Evolutionary conservation across 2,113 vertebrate genomes (phyloP).

Genomic region (Triplophysa dalaica): DNA sequence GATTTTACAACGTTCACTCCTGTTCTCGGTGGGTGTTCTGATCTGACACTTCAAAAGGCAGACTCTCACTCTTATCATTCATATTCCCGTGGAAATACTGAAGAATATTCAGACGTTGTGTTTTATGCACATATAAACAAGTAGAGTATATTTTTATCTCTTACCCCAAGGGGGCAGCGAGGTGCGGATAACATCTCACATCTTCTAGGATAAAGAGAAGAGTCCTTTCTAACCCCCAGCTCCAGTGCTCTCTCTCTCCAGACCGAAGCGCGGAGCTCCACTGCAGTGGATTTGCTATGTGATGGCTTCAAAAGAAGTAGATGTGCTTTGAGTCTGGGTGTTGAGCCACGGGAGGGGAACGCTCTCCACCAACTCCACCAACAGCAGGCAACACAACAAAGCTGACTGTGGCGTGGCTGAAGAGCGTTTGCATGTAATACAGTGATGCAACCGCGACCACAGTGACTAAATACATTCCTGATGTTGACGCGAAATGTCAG

Average conservation of each 20-base stretch:
- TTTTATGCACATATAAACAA: background rate
- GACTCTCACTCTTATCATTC: conserved; percentile 7
- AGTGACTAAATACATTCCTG: background rate
- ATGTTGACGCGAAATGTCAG: background rate
- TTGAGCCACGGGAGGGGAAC: conserved; percentile 6
- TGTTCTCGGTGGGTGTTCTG: background rate
- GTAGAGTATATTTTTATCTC: background rate
- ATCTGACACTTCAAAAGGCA: background rate
- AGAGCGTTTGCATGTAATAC: background rate
- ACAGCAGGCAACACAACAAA: conserved; percentile 23
- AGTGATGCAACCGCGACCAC: background rate
- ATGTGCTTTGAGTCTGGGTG: conserved; percentile 36
- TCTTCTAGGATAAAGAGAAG: conserved; percentile 14
- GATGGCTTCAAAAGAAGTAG: conserved; percentile 40
- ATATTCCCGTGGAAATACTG: background rate
- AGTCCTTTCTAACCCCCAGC: conserved; percentile 5
- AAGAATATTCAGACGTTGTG: background rate
- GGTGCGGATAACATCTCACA: conserved; percentile 1
- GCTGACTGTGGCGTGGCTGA: background rate
- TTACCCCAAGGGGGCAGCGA: background rate
- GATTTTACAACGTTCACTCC: conserved; percentile 21
- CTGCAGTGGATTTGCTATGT: conserved; percentile 33
- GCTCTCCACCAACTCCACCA: background rate
- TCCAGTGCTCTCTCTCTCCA: background rate
- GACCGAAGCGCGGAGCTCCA: background rate